Evolutionary conservation across 2,797 vertebrate genomes (phyloP).

Genomic region (Netta rufina): DNA sequence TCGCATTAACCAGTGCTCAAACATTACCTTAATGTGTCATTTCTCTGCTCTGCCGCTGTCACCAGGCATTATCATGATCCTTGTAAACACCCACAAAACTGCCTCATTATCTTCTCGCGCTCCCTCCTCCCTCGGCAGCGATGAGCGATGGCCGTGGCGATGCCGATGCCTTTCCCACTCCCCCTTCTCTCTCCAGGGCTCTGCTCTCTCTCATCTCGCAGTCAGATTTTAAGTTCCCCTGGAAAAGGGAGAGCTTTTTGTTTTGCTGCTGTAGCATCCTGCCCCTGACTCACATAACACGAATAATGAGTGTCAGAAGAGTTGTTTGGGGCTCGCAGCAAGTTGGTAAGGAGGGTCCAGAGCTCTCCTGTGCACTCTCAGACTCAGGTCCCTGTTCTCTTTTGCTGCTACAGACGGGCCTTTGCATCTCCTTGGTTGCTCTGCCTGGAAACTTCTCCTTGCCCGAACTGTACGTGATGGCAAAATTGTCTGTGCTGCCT

Average conservation of each 20-base stretch:
- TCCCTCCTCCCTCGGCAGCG: slow-evolving; percentile 29
- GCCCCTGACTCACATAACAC: slow-evolving; percentile 40
- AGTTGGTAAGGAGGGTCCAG: not conserved
- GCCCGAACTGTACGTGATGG: not conserved
- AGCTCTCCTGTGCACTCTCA: not conserved
- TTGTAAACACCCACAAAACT: slow-evolving; percentile 51
- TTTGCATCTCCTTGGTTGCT: not conserved
- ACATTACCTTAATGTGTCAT: slow-evolving; percentile 38
- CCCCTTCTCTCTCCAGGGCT: not conserved
- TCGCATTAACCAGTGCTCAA: slow-evolving; percentile 16
- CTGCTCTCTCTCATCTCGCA: not conserved
- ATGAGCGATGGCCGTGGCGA: not conserved
- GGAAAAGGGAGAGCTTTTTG: not conserved
- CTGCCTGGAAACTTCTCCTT: slow-evolving; percentile 9
- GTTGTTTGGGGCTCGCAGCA: slow-evolving; percentile 12
- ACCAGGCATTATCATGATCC: slow-evolving; percentile 8
- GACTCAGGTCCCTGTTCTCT: not conserved
- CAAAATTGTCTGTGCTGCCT: not conserved
- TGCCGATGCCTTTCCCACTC: not conserved
- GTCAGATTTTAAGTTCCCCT: not conserved
- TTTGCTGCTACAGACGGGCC: not conserved
- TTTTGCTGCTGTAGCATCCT: not conserved
- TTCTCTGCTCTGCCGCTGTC: slow-evolving; percentile 13
- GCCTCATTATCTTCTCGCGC: slow-evolving; percentile 29
- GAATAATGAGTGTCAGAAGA: slow-evolving; percentile 23